Percentiles rank a stretch among this genome's conserved stretches.
Conservation (phyloP, 2,888 invertebrate species). For the Sesia bembeciformis region DNA sequence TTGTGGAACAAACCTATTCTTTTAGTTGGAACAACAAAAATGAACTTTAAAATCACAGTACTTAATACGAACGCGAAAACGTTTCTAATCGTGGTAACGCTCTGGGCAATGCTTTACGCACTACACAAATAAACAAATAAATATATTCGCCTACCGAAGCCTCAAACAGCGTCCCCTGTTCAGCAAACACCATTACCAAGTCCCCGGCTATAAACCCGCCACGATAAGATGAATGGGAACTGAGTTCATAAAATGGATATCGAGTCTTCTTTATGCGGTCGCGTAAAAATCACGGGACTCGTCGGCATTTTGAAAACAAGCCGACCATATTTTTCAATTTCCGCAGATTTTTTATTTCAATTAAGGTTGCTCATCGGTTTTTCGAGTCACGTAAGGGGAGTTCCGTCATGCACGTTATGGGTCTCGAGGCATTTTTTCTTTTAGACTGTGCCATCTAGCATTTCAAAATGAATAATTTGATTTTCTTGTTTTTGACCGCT, state of each 20-base stretch:
- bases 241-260: slow-evolving; percentile 36
- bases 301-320: slow-evolving; percentile 9
- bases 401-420: slow-evolving; percentile 3
- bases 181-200: slow-evolving; percentile 48
- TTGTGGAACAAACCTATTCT: too few species aligned
- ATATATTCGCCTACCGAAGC: slow-evolving; percentile 18
- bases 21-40: too few species aligned
- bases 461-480: too few species aligned
- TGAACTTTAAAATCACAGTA: too few species aligned
- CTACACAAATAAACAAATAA: slow-evolving; percentile 37
- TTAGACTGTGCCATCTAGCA: too few species aligned
- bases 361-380: not conserved
- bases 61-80: too few species aligned
- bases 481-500: too few species aligned
- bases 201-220: slow-evolving; percentile 38
- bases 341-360: not conserved
- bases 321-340: not conserved
- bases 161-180: slow-evolving; percentile 18
- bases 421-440: too few species aligned
- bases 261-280: slow-evolving; percentile 31
- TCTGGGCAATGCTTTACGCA: slow-evolving; percentile 19
- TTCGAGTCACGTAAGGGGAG: slow-evolving; percentile 6
- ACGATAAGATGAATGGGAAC: slow-evolving; percentile 51
- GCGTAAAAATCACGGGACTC: slow-evolving; percentile 14
- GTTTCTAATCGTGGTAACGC: not conserved